Evolutionary conservation across 2,888 invertebrate species (phyloP).

Genomic region (Synanthedon tipuliformis): DNA sequence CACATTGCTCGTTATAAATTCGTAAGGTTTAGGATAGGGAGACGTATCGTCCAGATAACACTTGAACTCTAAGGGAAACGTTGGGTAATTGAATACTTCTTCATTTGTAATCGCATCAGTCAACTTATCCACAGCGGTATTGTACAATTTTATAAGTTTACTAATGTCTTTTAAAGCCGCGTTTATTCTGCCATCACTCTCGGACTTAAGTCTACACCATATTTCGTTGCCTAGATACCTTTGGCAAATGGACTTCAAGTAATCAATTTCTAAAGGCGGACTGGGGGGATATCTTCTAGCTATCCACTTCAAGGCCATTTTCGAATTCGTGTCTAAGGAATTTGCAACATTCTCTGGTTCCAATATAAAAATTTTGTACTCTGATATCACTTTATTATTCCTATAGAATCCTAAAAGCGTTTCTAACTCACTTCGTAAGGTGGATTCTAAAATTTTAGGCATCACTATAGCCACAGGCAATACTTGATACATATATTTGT

Average conservation of each 20-base stretch:
- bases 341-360: slow-evolving; percentile 31
- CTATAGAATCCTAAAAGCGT: slow-evolving; percentile 25
- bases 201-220: slow-evolving; percentile 66
- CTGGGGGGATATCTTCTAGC: slow-evolving; percentile 58
- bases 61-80: slow-evolving; percentile 75
- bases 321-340: slow-evolving; percentile 36
- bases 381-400: slow-evolving; percentile 36
- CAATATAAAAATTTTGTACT: slow-evolving; percentile 41
- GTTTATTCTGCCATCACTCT: slow-evolving; percentile 43
- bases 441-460: slow-evolving; percentile 23
- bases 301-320: slow-evolving; percentile 57
- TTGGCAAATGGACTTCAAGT: slow-evolving; percentile 65
- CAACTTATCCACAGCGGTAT: slow-evolving; percentile 74
- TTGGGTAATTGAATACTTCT: slow-evolving; percentile 68
- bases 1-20: slow-evolving; percentile 75
- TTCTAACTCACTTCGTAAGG: slow-evolving; percentile 23
- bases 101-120: slow-evolving; percentile 71
- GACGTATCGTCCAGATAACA: slow-evolving; percentile 56
- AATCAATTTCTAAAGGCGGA: slow-evolving; percentile 70
- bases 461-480: slow-evolving; percentile 52
- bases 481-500: slow-evolving; percentile 47
- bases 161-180: slow-evolving; percentile 65
- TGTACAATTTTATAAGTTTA: slow-evolving; percentile 74
- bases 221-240: slow-evolving; percentile 72
- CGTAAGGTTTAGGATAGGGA: slow-evolving; percentile 73